Conservation (phyloP, 2,797 vertebrate genomes). For the Tarsius wallacei region DNA sequence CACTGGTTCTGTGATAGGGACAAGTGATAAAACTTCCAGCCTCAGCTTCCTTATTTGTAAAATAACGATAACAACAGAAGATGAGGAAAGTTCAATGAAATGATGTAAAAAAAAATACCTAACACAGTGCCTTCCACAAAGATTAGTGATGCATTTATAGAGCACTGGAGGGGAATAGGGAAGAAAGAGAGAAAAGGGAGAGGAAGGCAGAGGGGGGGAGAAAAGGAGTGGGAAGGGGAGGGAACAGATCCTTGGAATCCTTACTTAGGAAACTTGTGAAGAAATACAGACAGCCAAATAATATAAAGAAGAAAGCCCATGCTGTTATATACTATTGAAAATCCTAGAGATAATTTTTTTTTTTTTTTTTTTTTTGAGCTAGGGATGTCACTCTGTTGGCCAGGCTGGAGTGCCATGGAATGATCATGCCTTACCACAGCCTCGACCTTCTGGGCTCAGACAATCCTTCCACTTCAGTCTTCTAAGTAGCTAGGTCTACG, state of each 20-base stretch:
- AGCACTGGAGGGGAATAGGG: background rate
- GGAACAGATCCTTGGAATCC: background rate
- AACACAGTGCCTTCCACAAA: background rate
- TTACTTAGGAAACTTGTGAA: background rate
- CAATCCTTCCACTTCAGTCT: no score
- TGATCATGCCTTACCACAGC: no score
- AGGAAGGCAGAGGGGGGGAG: rapidly evolving
- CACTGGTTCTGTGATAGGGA: background rate
- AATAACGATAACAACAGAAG: background rate
- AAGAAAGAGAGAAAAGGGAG: background rate
- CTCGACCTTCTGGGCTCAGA: no score
- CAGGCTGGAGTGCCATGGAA: no score
- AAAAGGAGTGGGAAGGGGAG: background rate
- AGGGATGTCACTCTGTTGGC: no score
- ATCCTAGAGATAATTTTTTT: background rate
- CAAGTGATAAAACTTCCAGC: background rate
- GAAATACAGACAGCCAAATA: background rate
- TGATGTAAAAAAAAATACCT: background rate
- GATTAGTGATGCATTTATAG: background rate
- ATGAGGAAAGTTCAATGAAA: background rate
- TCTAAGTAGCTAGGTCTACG: no score
- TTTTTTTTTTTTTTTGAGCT: no score
- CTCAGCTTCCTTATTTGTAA: background rate
- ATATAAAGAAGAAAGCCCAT: background rate
- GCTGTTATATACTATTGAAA: background rate